Evolutionary conservation across 2,797 vertebrate genomes (phyloP), one percentile per base, ranked within the genome.

Genomic region (Sparus aurata): DNA sequence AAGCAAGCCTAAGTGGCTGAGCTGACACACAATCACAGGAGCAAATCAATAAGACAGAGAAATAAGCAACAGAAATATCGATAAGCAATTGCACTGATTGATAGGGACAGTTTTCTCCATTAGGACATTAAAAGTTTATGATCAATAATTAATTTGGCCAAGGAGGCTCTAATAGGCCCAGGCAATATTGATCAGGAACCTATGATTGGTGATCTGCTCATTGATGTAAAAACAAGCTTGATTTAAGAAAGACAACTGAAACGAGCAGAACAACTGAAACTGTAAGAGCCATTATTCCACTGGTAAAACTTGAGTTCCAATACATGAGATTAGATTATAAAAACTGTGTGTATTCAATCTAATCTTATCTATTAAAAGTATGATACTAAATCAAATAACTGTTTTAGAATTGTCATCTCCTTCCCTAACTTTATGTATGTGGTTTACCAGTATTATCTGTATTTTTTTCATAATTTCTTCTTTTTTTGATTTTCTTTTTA

Each of bases 181-280:
- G 67, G 75, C 38, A 47, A 52, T 76, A 89, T 87, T 83, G 85
- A 91, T 81, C n/a, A 73, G 50, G 10, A 73, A 57, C 27, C 55
- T 12, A 60, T 79, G 73, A 89, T 80, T 79, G 67, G 61, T 80
- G 69, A 73, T 54, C 59, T 80, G 38, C 15, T 69, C 61, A 18
- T 65, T 75, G 77, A 73, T 53, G 18, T 59, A 76, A 88, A 22
- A 69, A 63, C 27, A 58, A 75, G 43, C 12, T 38, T 22, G 18
- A 17, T 22, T 59, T 52, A 70, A 57, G 45, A 73, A 55, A 76
- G 25, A 69, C 27, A 0, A 34, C 1, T 54, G 30, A 79, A 77
- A 34, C 6, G 30, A 34, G 30, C 30, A 34, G 30, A 34, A 69
- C 27, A 0, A 34, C 1, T 54, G 30, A 80, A 77, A 81, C 41